These are phyloP conservation scores for Hemicrepidius hirtus DNA, from an alignment of 2,888 invertebrate genomes.

Conservation along the genomic window DNA sequence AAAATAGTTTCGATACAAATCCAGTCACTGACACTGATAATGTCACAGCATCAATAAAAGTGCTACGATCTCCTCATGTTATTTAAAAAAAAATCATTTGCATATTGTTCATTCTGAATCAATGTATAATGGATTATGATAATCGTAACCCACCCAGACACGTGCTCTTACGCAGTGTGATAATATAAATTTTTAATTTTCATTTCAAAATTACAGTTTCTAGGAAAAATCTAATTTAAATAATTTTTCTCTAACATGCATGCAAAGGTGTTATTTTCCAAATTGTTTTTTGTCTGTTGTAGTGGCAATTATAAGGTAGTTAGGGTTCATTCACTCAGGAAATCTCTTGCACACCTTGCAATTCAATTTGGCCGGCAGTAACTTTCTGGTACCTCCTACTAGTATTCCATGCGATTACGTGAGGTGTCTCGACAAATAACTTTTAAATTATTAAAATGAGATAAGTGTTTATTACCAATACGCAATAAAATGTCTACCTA, in stretches of 20 bases:
- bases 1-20: neutral
- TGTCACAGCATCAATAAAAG: conserved; percentile 5
- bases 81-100: conserved; percentile 7
- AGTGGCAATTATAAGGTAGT: conserved; percentile 21
- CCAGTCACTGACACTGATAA: conserved; percentile 10
- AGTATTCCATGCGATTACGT: neutral
- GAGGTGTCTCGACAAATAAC: too few species aligned
- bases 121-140: conserved; percentile 5
- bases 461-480: too few species aligned
- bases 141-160: neutral
- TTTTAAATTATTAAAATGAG: too few species aligned
- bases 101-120: neutral
- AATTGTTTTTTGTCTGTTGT: neutral
- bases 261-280: conserved; percentile 1
- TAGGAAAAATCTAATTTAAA: neutral
- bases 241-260: too few species aligned
- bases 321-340: conserved; percentile 33
- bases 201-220: neutral
- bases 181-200: neutral
- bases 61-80: conserved; percentile 4
- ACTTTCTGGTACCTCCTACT: neutral
- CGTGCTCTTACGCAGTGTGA: neutral
- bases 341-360: conserved; percentile 28
- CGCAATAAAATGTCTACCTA: neutral
- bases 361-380: conserved; percentile 7